Evolutionary conservation across 2,113 vertebrate species (phyloP).

Genomic region (Phyllostomus hastatus): DNA sequence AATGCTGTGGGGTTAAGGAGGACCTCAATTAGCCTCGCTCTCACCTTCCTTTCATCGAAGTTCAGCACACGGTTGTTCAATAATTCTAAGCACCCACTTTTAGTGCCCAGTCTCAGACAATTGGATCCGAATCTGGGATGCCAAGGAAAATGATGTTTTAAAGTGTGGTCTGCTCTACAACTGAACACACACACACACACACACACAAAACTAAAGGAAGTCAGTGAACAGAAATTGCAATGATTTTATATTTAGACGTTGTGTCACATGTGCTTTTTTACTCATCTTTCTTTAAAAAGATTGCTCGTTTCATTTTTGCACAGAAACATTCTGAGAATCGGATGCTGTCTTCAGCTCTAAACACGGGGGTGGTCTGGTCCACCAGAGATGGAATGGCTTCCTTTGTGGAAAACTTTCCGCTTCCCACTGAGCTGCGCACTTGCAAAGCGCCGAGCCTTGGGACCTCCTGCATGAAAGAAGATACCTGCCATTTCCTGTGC

Average conservation of each 20-base stretch:
- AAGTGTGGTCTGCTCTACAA: background rate
- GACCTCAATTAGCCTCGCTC: background rate
- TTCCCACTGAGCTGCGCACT: background rate
- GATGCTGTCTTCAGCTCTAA: background rate
- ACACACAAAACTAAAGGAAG: background rate
- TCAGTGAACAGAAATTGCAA: background rate
- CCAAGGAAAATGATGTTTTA: background rate
- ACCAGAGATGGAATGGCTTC: background rate
- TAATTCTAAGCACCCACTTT: background rate
- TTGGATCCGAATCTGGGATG: background rate
- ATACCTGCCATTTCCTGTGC: conserved; percentile 39
- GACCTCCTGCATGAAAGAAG: background rate
- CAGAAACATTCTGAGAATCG: background rate
- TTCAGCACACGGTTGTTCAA: background rate
- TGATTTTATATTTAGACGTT: background rate
- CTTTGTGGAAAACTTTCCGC: background rate
- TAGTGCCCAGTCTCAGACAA: background rate
- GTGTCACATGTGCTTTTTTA: background rate
- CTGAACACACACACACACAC: background rate
- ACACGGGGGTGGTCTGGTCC: background rate
- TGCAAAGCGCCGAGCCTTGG: background rate
- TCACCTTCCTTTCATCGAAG: background rate
- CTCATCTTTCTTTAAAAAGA: background rate
- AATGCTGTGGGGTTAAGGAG: background rate
- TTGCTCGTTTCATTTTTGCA: background rate